A percentile compares a stretch with the other conserved stretches of the same genome.
phyloP scores from a whole-genome alignment of 35 echinoderm and acorn worm genomes.

The Ophioderma brevispina region DNA sequence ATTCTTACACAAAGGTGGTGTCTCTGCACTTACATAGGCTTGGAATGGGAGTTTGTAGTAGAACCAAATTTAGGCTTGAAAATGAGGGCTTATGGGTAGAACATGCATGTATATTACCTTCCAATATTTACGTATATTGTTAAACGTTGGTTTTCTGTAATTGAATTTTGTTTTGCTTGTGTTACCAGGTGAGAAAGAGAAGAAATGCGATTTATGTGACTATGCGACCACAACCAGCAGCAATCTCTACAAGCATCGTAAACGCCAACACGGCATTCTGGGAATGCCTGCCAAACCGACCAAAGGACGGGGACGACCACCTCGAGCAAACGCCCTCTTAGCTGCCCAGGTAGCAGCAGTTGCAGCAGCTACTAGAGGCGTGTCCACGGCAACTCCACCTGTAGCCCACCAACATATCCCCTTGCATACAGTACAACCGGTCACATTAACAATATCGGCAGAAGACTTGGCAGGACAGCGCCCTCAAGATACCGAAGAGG shows the following conservation, averaged over 20 bases:
- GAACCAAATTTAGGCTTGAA: too few species aligned
- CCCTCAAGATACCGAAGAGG: neutral
- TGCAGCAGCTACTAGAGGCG: neutral
- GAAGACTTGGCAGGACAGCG: neutral
- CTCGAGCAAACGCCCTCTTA: neutral
- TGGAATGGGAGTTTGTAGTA: too few species aligned
- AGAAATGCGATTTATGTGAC: slow-evolving; percentile 72
- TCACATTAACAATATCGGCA: neutral
- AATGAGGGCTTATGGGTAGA: too few species aligned
- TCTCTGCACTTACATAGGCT: too few species aligned
- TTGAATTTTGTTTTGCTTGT: too few species aligned
- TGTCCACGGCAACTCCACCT: neutral
- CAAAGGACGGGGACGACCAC: neutral
- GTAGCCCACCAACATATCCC: neutral
- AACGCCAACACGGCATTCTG: slow-evolving; percentile 62
- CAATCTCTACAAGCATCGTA: slow-evolving; percentile 79
- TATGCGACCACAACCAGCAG: slow-evolving; percentile 73
- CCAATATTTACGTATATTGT: too few species aligned
- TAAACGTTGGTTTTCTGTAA: too few species aligned
- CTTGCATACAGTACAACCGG: neutral
- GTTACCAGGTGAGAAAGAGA: slow-evolving; percentile 73
- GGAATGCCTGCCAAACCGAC: neutral
- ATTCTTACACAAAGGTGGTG: too few species aligned
- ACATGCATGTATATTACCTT: too few species aligned
- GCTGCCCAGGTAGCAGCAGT: neutral